phyloP scores from a whole-genome alignment of 2,888 invertebrate species.

The Plebejus anna region DNA sequence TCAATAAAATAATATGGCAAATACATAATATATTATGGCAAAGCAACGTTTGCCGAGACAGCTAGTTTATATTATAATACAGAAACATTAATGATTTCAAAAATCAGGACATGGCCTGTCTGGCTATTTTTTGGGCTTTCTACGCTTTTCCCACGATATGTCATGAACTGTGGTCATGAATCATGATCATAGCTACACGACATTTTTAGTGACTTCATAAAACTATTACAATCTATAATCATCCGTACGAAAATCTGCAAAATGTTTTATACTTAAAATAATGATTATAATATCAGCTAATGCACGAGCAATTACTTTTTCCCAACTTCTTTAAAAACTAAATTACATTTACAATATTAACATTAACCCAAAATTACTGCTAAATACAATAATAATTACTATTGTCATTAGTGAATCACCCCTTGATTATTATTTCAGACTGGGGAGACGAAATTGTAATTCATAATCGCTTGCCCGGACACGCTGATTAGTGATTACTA shows the following conservation, averaged over 20 bases:
- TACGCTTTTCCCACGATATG: not conserved
- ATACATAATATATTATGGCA: no score
- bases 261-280: no score
- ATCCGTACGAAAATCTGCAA: no score
- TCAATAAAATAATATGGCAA: no score
- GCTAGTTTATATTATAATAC: not conserved
- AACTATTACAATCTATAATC: no score
- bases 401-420: not conserved
- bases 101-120: not conserved
- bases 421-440: not conserved
- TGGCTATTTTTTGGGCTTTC: not conserved
- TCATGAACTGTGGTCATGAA: no score
- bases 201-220: no score
- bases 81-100: not conserved
- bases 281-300: no score
- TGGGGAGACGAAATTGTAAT: conserved; percentile 2
- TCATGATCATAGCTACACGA: no score
- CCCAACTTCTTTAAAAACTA: not conserved
- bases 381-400: conserved; percentile 6
- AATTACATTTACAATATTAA: not conserved
- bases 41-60: no score
- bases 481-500: not conserved
- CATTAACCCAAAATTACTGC: not conserved
- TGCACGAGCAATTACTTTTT: no score
- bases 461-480: not conserved